Percentiles rank a stretch among this genome's conserved stretches.
phyloP scores from a whole-genome alignment of 2,113 vertebrate species.

The Malurus elegans region DNA sequence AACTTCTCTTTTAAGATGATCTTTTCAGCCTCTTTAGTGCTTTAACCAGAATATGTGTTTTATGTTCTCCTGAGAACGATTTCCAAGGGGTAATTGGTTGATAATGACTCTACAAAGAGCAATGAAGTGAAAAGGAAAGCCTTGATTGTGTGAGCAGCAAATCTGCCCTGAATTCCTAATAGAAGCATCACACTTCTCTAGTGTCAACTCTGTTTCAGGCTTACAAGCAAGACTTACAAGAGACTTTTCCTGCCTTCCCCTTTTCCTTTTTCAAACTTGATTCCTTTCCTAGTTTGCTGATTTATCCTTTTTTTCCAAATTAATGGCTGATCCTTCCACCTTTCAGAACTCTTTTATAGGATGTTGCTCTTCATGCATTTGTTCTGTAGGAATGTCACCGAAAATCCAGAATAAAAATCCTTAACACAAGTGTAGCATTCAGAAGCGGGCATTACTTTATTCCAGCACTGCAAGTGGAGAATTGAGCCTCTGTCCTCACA shows the following conservation, averaged over 20 bases:
- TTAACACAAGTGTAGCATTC: neutral
- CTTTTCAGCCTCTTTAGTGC: neutral
- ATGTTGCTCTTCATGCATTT: neutral
- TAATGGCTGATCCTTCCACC: neutral
- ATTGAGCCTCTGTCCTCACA: neutral
- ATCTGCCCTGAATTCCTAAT: accelerated
- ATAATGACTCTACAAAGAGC: neutral
- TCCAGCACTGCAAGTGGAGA: neutral
- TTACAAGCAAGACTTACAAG: neutral
- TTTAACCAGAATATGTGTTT: neutral
- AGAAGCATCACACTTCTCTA: neutral
- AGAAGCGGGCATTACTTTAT: neutral
- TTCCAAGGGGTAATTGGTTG: neutral
- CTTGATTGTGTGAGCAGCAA: too few species aligned
- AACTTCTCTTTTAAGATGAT: neutral
- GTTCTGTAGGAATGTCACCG: neutral
- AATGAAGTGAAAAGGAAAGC: neutral
- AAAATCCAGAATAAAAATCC: neutral
- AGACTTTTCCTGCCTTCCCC: neutral
- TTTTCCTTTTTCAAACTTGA: neutral
- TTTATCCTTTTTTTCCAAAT: neutral
- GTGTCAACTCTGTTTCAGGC: neutral
- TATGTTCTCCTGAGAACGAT: neutral
- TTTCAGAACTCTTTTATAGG: accelerated
- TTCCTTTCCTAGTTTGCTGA: neutral